Evolutionary conservation across 2,113 vertebrate genomes (phyloP), one percentile per base, ranked within the genome.

Genomic region (Probosciger aterrimus): DNA sequence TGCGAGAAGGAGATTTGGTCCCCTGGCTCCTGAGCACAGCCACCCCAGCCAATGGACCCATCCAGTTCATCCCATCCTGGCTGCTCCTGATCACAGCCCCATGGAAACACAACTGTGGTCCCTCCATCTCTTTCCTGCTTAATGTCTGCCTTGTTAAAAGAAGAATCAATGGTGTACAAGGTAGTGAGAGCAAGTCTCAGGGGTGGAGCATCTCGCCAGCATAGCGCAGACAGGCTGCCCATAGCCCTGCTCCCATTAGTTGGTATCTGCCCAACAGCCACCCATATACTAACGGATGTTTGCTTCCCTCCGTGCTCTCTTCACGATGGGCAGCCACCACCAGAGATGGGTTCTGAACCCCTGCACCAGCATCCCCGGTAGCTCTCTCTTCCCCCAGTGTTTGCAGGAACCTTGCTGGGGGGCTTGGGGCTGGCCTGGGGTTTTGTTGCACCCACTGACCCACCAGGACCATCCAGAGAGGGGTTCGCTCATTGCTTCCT

Each of bases 41-140:
- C 47, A 16, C 46, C 59, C 31, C 1, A 2, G 31, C 10, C 46
- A 16, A 71, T 0, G 4, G 15, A 6, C 65, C 67, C 37, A 2
- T 31, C 5, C 2, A 13, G 1, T 7, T 23, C 43, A 30, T 22
- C 75, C 37, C 2, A 0, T 18, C 47, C 46, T 7, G 2, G 63
- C 41, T 14, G 33, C 71, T 47, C 60, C 31, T 3, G 19, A 12
- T 7, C 44, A 7, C 52, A 25, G 57, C 70, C 11, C 31, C 2
- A 17, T 18, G 27, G 47, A 22, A n/a, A 69, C 35, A n/a, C 55
- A 2, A 22, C 31, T 3, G 2, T 37, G 64, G 55, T 59, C 63
- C 44, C 52, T 74, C 27, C 1, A 0, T 5, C 60, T 63, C 75
- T 25, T 7, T 11, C 70, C 28, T 18, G 55, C 71, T 76, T 79